Evolutionary conservation across 2,888 invertebrate genomes (phyloP).

Genomic region (Platycheirus rosarum): DNA sequence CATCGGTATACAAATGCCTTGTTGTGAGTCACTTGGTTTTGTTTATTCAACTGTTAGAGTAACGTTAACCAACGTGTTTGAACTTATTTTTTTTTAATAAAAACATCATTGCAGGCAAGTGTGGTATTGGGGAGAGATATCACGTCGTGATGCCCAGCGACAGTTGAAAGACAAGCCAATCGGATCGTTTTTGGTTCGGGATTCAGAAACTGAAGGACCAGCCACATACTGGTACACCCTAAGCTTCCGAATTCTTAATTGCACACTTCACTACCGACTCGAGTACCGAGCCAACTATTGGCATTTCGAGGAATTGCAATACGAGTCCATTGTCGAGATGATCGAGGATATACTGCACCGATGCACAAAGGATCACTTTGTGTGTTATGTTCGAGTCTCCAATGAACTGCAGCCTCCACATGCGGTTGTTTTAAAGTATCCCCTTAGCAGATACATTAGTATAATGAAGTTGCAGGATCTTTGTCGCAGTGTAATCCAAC

Average conservation of each 20-base stretch:
- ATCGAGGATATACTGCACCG: conserved; percentile 89
- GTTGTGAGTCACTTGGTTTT: conserved; percentile 29
- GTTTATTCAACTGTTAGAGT: not conserved
- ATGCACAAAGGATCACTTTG: conserved; percentile 87
- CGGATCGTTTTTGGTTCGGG: conserved; percentile 90
- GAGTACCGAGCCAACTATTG: conserved; percentile 85
- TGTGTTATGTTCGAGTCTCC: conserved; percentile 88
- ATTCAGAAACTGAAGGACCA: conserved; percentile 86
- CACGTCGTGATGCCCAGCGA: conserved; percentile 88
- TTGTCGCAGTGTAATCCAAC: conserved; percentile 89
- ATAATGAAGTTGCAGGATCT: conserved; percentile 88
- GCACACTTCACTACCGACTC: conserved; percentile 89
- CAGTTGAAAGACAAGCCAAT: conserved; percentile 87
- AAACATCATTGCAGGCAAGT: conserved; percentile 82
- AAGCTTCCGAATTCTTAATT: conserved; percentile 88
- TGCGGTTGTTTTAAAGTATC: conserved; percentile 89
- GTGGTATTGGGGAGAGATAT: conserved; percentile 93
- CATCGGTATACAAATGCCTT: conserved; percentile 9
- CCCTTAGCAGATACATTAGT: conserved; percentile 89
- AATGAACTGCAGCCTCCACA: conserved; percentile 87
- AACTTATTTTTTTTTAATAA: no score
- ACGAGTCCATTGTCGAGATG: conserved; percentile 86
- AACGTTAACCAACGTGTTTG: no score
- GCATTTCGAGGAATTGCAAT: conserved; percentile 81
- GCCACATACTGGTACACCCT: conserved; percentile 88